Evolutionary conservation across 2,113 vertebrate genomes (phyloP).

Genomic region (Pygoscelis adeliae): DNA sequence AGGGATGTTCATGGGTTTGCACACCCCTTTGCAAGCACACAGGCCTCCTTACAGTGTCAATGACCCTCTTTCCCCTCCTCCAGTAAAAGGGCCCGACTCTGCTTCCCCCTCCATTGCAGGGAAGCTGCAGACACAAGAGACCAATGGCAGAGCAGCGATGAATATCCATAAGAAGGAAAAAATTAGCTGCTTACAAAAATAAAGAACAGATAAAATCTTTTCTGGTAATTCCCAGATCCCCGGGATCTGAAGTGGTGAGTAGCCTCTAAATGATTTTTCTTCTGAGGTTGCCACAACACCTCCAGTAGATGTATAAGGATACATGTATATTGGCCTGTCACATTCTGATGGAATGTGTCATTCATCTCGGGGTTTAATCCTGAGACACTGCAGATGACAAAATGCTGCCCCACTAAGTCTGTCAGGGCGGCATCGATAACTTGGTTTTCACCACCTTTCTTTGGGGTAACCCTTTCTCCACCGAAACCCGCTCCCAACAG

Average conservation of each 20-base stretch:
- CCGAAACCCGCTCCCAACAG: fast-evolving
- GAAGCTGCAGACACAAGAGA: neutral
- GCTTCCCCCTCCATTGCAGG: neutral
- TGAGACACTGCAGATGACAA: neutral
- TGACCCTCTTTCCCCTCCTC: neutral
- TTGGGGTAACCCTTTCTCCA: neutral
- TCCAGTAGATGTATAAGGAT: neutral
- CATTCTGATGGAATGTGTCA: neutral
- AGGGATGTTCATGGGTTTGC: neutral
- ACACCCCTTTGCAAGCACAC: neutral
- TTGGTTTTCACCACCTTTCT: neutral
- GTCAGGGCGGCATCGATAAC: fast-evolving
- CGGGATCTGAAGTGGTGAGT: neutral
- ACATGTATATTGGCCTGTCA: fast-evolving
- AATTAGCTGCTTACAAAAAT: neutral
- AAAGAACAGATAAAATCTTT: neutral
- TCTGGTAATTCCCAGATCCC: neutral
- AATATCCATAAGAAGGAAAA: neutral
- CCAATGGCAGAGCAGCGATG: neutral
- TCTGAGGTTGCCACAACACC: neutral
- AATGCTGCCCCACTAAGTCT: neutral
- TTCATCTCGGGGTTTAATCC: neutral
- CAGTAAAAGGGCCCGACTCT: neutral
- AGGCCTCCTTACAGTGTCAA: fast-evolving
- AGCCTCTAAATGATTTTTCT: neutral